Conservation (phyloP, 2,888 invertebrate species). For the Didymodactylos carnosus region DNA sequence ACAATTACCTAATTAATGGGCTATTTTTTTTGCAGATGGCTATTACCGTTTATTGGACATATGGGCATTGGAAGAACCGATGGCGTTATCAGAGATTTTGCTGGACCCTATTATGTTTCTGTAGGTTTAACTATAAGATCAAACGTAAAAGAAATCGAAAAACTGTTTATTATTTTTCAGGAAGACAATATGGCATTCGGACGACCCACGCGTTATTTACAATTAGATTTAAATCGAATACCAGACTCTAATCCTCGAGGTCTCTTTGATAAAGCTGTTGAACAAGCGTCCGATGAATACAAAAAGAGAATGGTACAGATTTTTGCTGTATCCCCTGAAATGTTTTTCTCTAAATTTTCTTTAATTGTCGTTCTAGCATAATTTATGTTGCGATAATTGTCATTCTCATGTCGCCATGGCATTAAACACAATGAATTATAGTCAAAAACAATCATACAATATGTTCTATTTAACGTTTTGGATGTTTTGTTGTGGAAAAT, state of each 20-base stretch:
- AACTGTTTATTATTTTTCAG: constrained; percentile 42
- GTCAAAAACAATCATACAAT: constrained; percentile 59
- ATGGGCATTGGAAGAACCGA: constrained; percentile 79
- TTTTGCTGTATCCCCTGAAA: not conserved
- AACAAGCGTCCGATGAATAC: constrained; percentile 80
- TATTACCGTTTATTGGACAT: constrained; percentile 89
- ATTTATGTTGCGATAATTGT: constrained; percentile 86
- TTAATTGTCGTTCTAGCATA: constrained; percentile 48
- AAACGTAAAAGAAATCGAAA: constrained; percentile 52
- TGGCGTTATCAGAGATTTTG: constrained; percentile 82
- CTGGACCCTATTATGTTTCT: constrained; percentile 81
- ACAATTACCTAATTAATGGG: not conserved
- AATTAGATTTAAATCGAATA: constrained; percentile 2
- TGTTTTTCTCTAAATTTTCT: not conserved
- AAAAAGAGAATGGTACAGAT: constrained; percentile 57
- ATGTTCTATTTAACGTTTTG: constrained; percentile 67
- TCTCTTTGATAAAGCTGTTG: constrained; percentile 68
- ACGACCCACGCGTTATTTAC: constrained; percentile 35
- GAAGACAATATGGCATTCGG: constrained; percentile 41
- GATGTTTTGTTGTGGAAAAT: constrained; percentile 56
- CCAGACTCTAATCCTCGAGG: constrained; percentile 39
- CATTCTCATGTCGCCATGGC: constrained; percentile 91
- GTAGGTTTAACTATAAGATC: constrained; percentile 25
- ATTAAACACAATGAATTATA: constrained; percentile 69
- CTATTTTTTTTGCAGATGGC: constrained; percentile 47